A percentile compares a stretch with the other conserved stretches of the same genome.
phyloP scores from a whole-genome alignment of 2,113 vertebrate species.

The Syngnathus scovelli region DNA sequence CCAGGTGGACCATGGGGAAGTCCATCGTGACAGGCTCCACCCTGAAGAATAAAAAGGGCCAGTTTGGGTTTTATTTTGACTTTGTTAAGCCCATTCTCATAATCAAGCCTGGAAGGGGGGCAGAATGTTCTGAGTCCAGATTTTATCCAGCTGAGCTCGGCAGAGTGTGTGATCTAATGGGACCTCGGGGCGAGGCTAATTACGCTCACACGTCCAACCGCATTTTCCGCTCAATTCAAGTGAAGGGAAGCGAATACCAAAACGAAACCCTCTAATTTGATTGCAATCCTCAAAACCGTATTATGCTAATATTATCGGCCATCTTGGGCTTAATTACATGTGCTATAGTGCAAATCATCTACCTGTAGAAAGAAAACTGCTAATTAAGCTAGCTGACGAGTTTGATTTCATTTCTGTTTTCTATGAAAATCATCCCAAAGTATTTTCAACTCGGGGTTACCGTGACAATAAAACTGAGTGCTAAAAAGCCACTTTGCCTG shows the following conservation, averaged over 20 bases:
- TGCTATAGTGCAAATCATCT: neutral
- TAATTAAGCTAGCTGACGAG: too few species aligned
- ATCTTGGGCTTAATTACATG: constrained; percentile 29
- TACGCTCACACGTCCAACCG: constrained; percentile 37
- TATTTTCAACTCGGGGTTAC: too few species aligned
- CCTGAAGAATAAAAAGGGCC: neutral
- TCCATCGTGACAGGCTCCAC: constrained; percentile 25
- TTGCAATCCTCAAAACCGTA: constrained; percentile 20
- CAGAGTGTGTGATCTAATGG: constrained; percentile 36
- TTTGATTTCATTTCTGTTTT: too few species aligned
- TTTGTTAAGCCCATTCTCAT: neutral
- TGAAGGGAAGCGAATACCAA: constrained; percentile 16
- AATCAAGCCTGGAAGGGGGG: neutral
- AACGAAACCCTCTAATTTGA: constrained; percentile 16
- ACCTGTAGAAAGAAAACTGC: too few species aligned
- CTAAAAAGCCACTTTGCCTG: neutral
- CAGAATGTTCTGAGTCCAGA: constrained; percentile 22
- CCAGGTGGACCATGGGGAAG: neutral
- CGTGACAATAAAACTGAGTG: neutral
- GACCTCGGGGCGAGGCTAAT: constrained; percentile 51
- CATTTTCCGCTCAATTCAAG: constrained; percentile 31
- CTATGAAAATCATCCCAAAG: too few species aligned
- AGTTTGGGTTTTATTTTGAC: too few species aligned
- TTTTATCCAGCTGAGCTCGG: constrained; percentile 38
- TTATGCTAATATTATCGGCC: neutral